Evolutionary conservation across 2,113 vertebrate genomes (phyloP).

Genomic region (Anhinga rufa): DNA sequence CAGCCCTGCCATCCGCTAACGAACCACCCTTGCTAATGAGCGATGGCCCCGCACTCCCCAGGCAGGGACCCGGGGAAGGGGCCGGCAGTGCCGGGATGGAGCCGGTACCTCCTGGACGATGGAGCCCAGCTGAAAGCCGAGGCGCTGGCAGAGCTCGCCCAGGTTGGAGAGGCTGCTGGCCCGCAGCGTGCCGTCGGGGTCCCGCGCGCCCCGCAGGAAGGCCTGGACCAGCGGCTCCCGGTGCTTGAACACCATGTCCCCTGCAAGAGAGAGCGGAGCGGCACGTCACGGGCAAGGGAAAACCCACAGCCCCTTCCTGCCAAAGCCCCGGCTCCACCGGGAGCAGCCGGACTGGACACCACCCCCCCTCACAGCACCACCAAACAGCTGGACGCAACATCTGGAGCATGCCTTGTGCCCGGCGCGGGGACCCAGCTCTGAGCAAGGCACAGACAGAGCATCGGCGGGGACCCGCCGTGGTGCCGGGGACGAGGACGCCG

Average conservation of each 20-base stretch:
- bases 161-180: slow-evolving; percentile 95
- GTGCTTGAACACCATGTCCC: slow-evolving; percentile 84
- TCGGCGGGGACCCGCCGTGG: fast-evolving
- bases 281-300: neutral
- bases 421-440: fast-evolving
- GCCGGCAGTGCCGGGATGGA: neutral
- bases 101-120: slow-evolving; percentile 85
- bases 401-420: neutral
- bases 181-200: slow-evolving; percentile 74
- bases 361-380: neutral
- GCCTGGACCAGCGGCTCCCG: slow-evolving; percentile 78
- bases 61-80: neutral
- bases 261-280: slow-evolving; percentile 55
- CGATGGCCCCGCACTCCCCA: fast-evolving
- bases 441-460: neutral
- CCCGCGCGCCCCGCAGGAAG: slow-evolving; percentile 82
- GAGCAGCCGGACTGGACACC: neutral
- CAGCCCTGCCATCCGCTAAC: neutral
- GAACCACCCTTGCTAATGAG: neutral
- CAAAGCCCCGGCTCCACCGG: neutral
- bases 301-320: neutral
- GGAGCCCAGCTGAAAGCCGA: slow-evolving; percentile 84
- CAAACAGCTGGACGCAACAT: neutral
- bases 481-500: fast-evolving
- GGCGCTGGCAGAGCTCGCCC: slow-evolving; percentile 87